Base-by-base conservation (phyloP, 2,888 invertebrate species). In the Nemapogon koenigi region DNA sequence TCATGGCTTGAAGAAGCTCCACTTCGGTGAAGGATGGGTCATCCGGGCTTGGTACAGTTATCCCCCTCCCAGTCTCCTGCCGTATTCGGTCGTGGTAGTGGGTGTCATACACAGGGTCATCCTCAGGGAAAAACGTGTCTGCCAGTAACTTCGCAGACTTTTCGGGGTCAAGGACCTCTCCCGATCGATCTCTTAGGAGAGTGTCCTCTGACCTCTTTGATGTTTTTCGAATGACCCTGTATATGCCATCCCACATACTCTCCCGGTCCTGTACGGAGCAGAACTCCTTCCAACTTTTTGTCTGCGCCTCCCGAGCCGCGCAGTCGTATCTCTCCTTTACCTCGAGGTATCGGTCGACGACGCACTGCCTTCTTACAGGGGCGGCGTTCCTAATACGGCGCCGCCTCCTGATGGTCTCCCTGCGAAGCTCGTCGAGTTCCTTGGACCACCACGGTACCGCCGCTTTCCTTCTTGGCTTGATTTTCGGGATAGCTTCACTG, bases 81-180 rank as follows among this genome's bases (percentile, higher is more conserved):
- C 19, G 18, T 36, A n/a, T 4, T 36, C 4, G 2, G 16, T 4
- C 3, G 1, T 18, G 33, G 37, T 40, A 27, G 11, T 35, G 2
- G 30, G 29, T 7, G 6, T 46, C 44, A n/a, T 30, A 19, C 3
- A 3, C 18, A 7, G n/a, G 18, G 2, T 33, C 27, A 39, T 48
- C 46, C 1, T 41, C 39, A 0, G 44, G 49, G 19, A 43, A 49
- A 35, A 50, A 50, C 1, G 46, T 46, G 2, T 32, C 8, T 0
- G 47, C 43, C 18, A 50, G 31, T 8, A 48, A 42, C 4, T 42
- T 17, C 1, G 44, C 48, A 1, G 48, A 49, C 10, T 40, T 15
- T n/a, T 41, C 16, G 7, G 42, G 41, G 10, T 18, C 22, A 0
- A 45, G 39, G 1, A 43, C 41, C 3, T 37, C 11, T 2, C 44